phyloP scores from a whole-genome alignment of 2,113 vertebrate species.

The Psephotus haematonotus region DNA sequence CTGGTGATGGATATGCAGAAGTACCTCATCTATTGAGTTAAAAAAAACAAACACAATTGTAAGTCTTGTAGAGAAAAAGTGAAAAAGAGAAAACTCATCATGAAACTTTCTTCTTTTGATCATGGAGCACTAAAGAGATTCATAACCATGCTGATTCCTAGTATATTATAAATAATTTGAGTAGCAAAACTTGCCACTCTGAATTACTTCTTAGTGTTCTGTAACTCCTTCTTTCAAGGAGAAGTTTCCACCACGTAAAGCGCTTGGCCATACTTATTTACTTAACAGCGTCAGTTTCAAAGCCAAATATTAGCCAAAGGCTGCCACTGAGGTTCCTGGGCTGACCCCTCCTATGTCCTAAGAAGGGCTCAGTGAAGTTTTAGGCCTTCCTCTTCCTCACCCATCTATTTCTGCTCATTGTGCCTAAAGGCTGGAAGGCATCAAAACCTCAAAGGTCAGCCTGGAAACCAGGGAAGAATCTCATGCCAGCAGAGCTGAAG shows the following conservation, averaged over 20 bases:
- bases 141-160: accelerated
- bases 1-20: not conserved
- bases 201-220: not conserved
- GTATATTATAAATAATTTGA: not conserved
- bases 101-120: not conserved
- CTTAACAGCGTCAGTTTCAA: not conserved
- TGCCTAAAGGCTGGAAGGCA: not conserved
- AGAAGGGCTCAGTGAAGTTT: not conserved
- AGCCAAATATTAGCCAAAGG: not conserved
- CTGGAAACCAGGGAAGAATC: not conserved
- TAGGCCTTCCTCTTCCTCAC: not conserved
- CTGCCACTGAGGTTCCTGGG: not conserved
- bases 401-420: not conserved
- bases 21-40: not conserved
- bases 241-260: not conserved
- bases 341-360: not conserved
- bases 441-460: no score
- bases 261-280: not conserved
- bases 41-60: not conserved
- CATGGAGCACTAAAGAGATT: not conserved
- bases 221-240: not conserved
- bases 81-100: not conserved
- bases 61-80: not conserved
- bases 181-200: not conserved
- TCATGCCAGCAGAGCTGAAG: accelerated